Percentiles rank a stretch among this genome's conserved stretches.
Conservation (phyloP, 2,797 vertebrate species). For the Enteromius anoplus region DNA sequence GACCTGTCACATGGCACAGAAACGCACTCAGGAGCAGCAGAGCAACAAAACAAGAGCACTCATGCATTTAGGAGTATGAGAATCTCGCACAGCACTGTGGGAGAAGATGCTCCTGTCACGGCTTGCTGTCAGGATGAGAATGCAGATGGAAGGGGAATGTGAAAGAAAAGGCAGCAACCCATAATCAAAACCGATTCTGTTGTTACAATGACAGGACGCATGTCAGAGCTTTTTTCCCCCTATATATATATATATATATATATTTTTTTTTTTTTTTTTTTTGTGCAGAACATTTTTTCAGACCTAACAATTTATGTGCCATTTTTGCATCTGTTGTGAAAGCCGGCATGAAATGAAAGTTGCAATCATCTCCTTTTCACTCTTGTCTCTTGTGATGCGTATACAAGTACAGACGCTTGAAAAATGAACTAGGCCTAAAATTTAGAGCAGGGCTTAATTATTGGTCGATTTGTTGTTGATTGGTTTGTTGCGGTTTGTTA, state of each 20-base stretch:
- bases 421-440: not conserved
- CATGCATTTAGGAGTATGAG: slow-evolving; percentile 29
- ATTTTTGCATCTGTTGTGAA: not conserved
- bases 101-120: slow-evolving; percentile 9
- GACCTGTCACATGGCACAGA: slow-evolving; percentile 65
- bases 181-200: not conserved
- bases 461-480: not conserved
- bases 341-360: not conserved
- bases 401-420: not conserved
- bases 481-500: not conserved
- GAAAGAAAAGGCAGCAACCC: not conserved
- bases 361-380: not conserved
- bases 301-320: not conserved
- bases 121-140: slow-evolving; percentile 1
- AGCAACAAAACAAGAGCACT: slow-evolving; percentile 37
- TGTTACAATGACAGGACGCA: not conserved
- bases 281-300: not conserved
- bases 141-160: slow-evolving; percentile 1
- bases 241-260: too few relatives aligned
- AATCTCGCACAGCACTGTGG: slow-evolving; percentile 1
- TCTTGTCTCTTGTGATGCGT: not conserved
- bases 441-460: not conserved
- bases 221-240: not conserved
- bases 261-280: not conserved
- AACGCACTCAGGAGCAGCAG: not conserved